Base-by-base conservation (phyloP, 2,888 invertebrate species). In the Dyspetes luteomarginatus region DNA sequence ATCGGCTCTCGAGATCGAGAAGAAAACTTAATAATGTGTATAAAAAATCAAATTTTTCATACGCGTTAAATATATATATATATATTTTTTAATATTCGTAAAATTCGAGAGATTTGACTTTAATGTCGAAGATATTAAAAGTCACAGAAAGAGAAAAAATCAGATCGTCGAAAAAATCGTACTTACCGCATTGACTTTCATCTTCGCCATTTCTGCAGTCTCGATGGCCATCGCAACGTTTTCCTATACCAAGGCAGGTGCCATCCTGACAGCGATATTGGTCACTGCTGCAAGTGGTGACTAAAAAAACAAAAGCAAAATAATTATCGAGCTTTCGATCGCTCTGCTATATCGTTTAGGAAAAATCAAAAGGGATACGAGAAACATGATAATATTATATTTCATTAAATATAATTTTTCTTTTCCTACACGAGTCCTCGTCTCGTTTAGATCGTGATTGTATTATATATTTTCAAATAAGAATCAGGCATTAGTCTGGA, bases 161-260 rank as follows among this genome's bases (percentile, higher is more conserved):
- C 7, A 58, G 45, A 36, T 5, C 5, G 17, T n/a, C 4, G 5
- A 41, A 72, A 65, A 52, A 52, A 64, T 36, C 55, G 65, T 56
- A 90, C 91, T 91, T 87, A 92, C 92, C 91, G 86, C 94, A 94
- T 84, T 92, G 92, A 72, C 86, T 91, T 87, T 95, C 95, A 86
- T 95, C 95, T 85, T 94, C 94, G 41, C 93, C 93, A 87, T 94
- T 92, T 60, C 91, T 90, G 89, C 94, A 94, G 84, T 94, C 94
- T 28, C 85, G 79, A 50, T 89, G 85, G 19, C 93, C 92, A 86
- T 94, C 92, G 88, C 94, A 94, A 68, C 93, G 90, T 83, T 92
- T 92, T 65, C 90, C 89, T 69, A 93, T 90, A 80, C 88, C 91
- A 72, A 94, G 88, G 86, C 94, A 94, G 77, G 91, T 92, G 26